Evolutionary conservation across 1,140 invertebrate genomes (phyloP).

Genomic region (Pseudomyrmex pallidus): DNA sequence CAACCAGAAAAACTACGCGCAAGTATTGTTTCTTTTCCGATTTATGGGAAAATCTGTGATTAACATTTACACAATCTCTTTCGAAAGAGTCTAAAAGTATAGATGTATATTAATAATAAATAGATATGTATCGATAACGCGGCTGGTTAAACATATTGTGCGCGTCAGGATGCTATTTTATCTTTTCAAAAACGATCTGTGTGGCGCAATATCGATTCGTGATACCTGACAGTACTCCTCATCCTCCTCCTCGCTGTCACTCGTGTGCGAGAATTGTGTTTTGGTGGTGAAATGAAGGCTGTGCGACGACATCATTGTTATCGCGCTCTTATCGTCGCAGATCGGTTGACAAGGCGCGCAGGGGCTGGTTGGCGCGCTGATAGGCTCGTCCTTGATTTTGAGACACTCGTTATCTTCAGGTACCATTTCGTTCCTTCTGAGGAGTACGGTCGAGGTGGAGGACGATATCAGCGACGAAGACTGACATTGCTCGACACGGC

Average conservation of each 20-base stretch:
- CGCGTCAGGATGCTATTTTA: conserved; percentile 18
- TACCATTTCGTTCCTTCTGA: conserved; percentile 58
- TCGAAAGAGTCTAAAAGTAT: too few relatives aligned
- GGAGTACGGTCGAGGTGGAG: conserved; percentile 61
- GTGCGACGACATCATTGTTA: conserved; percentile 79
- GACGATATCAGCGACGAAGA: conserved; percentile 78
- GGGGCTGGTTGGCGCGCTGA: conserved; percentile 88
- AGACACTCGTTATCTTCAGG: conserved; percentile 71
- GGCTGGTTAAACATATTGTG: too few relatives aligned
- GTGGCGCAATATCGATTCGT: neutral
- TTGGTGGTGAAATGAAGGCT: conserved; percentile 78
- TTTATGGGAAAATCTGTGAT: neutral
- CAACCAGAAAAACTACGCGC: too few relatives aligned
- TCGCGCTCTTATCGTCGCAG: conserved; percentile 73
- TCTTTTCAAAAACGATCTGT: neutral
- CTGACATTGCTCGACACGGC: conserved; percentile 78
- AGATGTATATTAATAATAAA: neutral
- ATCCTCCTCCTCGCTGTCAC: conserved; percentile 82
- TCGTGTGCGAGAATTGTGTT: conserved; percentile 71
- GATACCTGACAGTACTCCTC: conserved; percentile 77
- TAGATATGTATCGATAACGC: neutral
- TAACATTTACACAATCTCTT: too few relatives aligned
- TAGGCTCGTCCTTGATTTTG: conserved; percentile 89
- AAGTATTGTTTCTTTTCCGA: too few relatives aligned
- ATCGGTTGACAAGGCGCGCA: conserved; percentile 85